These are phyloP conservation scores for Microtus montanus DNA, from an alignment of 2,113 vertebrate species.

Conservation along the genomic window DNA sequence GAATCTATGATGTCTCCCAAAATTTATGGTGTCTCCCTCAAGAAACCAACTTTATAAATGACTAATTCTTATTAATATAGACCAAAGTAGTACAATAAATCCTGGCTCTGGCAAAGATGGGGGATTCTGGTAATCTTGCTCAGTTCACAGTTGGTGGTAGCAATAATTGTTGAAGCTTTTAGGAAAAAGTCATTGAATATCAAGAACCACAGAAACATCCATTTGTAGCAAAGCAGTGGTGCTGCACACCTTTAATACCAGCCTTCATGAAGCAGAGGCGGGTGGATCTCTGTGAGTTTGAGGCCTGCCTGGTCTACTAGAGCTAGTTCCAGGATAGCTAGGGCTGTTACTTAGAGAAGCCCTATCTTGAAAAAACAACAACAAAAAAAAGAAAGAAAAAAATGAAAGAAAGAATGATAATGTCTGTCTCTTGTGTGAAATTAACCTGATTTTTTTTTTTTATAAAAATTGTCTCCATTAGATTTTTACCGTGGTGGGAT, in stretches of 20 bases:
- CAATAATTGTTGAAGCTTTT: slow-evolving; percentile 32
- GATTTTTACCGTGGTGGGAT: not conserved
- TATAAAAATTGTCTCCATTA: not conserved
- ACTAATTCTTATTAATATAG: not conserved
- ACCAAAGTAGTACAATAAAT: slow-evolving; percentile 14
- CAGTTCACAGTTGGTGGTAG: not conserved
- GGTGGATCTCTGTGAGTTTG: too few relatives aligned
- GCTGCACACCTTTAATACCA: too few relatives aligned
- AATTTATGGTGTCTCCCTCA: slow-evolving; percentile 2
- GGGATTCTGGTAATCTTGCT: slow-evolving; percentile 5
- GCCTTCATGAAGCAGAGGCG: too few relatives aligned
- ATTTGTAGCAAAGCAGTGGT: not conserved
- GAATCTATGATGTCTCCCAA: not conserved
- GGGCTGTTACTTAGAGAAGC: too few relatives aligned
- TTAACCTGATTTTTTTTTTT: not conserved
- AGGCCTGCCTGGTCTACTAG: too few relatives aligned
- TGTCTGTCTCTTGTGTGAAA: slow-evolving; percentile 24
- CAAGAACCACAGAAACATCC: slow-evolving; percentile 29
- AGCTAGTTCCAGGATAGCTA: too few relatives aligned
- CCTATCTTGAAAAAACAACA: too few relatives aligned
- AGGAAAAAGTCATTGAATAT: not conserved
- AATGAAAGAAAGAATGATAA: too few relatives aligned
- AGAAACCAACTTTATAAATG: slow-evolving; percentile 37
- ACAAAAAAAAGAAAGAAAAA: too few relatives aligned
- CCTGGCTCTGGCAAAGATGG: not conserved